Base-by-base conservation (phyloP, 2,797 vertebrate genomes). In the Phrynocephalus guinanensis region DNA sequence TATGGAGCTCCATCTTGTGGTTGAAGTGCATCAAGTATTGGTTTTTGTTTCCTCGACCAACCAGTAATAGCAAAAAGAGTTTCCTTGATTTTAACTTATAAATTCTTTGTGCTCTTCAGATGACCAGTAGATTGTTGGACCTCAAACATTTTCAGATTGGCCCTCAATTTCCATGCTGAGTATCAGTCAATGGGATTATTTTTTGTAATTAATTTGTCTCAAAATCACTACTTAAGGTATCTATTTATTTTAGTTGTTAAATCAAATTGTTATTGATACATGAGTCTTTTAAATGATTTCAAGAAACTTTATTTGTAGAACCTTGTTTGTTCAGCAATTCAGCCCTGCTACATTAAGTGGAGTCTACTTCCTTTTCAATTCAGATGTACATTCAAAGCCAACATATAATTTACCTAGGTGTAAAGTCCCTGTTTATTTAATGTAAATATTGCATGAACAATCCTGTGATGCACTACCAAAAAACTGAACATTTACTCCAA, bases 1-100 rank as follows among this genome's bases (percentile, higher is more conserved):
- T 44, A 38, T 67, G 38, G n/a, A 33, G 30, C 79, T n/a, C 83
- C 87, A 88, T 73, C 87, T 24, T 68, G 83, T 88, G 83, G 83
- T 63, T 30, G 15, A 66, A 28, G 18, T 3, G 9, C n/a, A 66
- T 26, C 13, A 16, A 80, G 70, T 70, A 28, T 28, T 72, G 67
- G 33, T 52, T 80, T 75, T 79, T 20, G 30, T 18, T 80, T 33
- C 5, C 63, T 18, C 38, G 13, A 48, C 22, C 26, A 11, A 48
- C 2, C 26, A 15, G 24, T 48, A 11, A 20, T 50, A 71, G 33
- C 20, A 56, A 72, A 20, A 18, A 20, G 56, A 28, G 8, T 4
- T 1, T 3, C 24, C 18, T 20, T 44, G n/a, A 44, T 11, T 78
- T 66, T 18, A 68, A 72, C 1, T 52, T 30, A 83, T 20, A 72